Conservation (phyloP, 2,888 invertebrate species). For the Andrena hattorfiana region DNA sequence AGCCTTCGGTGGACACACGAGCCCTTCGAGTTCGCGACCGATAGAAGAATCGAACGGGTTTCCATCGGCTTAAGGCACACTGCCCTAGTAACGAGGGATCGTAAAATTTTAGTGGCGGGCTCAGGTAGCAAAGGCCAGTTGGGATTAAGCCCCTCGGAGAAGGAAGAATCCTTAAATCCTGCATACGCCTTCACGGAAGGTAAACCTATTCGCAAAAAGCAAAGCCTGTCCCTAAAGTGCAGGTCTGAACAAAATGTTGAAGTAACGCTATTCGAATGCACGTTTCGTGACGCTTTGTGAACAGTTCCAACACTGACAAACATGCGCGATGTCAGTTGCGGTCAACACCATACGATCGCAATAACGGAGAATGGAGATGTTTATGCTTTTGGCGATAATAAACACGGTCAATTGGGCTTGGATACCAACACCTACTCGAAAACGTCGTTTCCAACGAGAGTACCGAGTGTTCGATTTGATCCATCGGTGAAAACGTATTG, state of each 20-base stretch:
- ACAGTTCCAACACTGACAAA: conserved; percentile 86
- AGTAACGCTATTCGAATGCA: neutral
- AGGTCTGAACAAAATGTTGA: neutral
- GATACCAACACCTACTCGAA: conserved; percentile 85
- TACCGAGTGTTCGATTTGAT: conserved; percentile 70
- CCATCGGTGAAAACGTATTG: conserved; percentile 85
- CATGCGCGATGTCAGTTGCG: conserved; percentile 90
- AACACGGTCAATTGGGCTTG: conserved; percentile 91
- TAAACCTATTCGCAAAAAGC: conserved; percentile 25
- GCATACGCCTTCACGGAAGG: conserved; percentile 54
- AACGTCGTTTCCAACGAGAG: conserved; percentile 86
- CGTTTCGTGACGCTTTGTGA: neutral
- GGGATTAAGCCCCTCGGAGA: conserved; percentile 85
- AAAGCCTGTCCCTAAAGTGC: neutral
- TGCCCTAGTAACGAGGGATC: conserved; percentile 88
- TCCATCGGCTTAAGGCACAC: conserved; percentile 91
- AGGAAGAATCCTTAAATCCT: neutral
- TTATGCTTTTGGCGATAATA: conserved; percentile 94
- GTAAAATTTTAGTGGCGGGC: conserved; percentile 88
- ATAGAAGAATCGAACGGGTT: conserved; percentile 86
- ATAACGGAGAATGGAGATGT: conserved; percentile 87
- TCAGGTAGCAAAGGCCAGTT: conserved; percentile 90
- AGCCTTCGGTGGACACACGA: conserved; percentile 61
- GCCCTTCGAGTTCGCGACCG: conserved; percentile 84
- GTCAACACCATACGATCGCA: conserved; percentile 92